Evolutionary conservation across 2,113 vertebrate genomes (phyloP), one percentile per base, ranked within the genome.

Genomic region (Pimephales promelas): DNA sequence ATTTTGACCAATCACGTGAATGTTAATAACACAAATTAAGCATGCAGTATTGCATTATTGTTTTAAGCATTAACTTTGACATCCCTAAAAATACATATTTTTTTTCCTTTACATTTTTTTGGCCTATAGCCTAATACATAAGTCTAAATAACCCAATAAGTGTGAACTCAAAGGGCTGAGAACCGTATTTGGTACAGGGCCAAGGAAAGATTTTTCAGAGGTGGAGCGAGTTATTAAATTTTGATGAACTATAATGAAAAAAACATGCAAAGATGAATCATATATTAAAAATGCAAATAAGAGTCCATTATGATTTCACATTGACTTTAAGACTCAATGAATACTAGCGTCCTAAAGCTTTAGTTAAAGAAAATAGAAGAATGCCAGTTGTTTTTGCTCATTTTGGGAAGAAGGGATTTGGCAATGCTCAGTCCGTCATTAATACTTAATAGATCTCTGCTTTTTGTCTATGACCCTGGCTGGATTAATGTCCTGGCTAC

Each of bases 401-500:
- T 54, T 62, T 40, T 88, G 62, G 43, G 62, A 76, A 18, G 52
- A 16, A 77, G 49, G n/a, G 52, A 24, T 76, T 14, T 76, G 77
- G 82, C 62, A 74, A 8, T 70, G 72, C 68, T 47, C 11, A 45
- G 64, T 54, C 79, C 28, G 54, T 77, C 49, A 86, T 85, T 74
- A 86, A 81, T 79, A 85, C 64, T 86, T 85, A 78, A 83, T 70
- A 73, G 54, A 34, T 47, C 40, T 70, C 20, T 79, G 22, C 45
- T 82, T 73, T 86, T 81, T 86, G 64, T 68, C 54, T 71, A 62
- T 72, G 78, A 81, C 82, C 81, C 56, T 52, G 36, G 61, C 57
- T 54, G 64, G 78, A 80, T 76, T 87, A 74, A 90, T 89, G 89
- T 87, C 89, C 89, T 86, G 87, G 0, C 0, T 40, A 26, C 10